phyloP scores from a whole-genome alignment of 1,140 invertebrate genomes.

The Papilio glaucus region DNA sequence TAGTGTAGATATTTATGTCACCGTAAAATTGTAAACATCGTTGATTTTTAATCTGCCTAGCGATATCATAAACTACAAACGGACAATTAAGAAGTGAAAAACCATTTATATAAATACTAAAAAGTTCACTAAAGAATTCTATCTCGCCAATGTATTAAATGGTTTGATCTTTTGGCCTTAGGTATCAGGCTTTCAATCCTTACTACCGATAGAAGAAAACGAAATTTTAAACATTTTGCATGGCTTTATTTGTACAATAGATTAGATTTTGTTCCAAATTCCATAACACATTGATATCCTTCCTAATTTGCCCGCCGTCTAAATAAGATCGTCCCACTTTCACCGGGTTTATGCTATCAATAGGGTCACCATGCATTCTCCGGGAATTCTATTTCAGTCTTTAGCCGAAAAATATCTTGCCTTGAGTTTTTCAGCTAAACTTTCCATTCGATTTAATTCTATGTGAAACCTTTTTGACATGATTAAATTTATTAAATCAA shows the following conservation, averaged over 20 bases:
- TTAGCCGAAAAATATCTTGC: not conserved
- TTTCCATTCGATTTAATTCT: no score
- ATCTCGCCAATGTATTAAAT: no score
- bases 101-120: no score
- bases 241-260: not conserved
- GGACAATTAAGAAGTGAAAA: no score
- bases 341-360: conserved; percentile 2
- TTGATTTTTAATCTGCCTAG: not conserved
- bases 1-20: not conserved
- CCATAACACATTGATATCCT: conserved; percentile 16
- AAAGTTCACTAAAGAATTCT: no score
- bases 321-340: conserved; percentile 21
- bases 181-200: no score
- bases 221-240: not conserved
- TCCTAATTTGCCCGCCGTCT: conserved; percentile 18
- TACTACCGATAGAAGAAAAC: not conserved
- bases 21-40: no score
- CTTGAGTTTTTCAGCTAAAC: not conserved
- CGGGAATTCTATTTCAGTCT: conserved; percentile 1
- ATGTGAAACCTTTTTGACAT: no score
- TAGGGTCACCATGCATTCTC: conserved; percentile 4
- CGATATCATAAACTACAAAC: no score
- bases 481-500: no score
- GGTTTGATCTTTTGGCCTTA: no score
- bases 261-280: conserved; percentile 11